These are phyloP conservation scores for Campoplex capitator DNA, from an alignment of 2,888 invertebrate species.

Conservation along the genomic window DNA sequence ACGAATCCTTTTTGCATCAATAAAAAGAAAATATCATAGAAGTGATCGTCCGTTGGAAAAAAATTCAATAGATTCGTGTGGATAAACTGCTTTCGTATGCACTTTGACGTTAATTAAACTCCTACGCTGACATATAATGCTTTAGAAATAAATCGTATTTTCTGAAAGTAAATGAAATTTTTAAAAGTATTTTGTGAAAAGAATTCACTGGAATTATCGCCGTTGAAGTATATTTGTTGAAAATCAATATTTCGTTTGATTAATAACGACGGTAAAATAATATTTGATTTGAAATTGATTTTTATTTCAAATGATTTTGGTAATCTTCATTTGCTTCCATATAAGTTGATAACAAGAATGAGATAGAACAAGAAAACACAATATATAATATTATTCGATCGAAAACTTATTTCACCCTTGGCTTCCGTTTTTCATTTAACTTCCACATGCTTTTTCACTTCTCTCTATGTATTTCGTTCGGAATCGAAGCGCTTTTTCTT, in stretches of 20 bases:
- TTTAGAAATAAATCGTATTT: neutral
- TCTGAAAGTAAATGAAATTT: neutral
- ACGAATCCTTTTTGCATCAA: slow-evolving; percentile 41
- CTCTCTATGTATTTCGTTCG: slow-evolving; percentile 38
- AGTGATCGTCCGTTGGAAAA: neutral
- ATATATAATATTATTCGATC: slow-evolving; percentile 56
- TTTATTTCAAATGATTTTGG: slow-evolving; percentile 7
- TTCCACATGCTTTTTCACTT: slow-evolving; percentile 48
- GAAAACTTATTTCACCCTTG: slow-evolving; percentile 63
- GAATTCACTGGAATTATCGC: neutral
- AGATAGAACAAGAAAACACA: slow-evolving; percentile 11
- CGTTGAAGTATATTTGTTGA: neutral
- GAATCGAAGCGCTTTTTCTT: slow-evolving; percentile 59
- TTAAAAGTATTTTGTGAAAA: neutral
- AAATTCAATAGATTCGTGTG: neutral
- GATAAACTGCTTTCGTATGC: neutral
- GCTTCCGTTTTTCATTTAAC: slow-evolving; percentile 59
- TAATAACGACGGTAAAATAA: neutral
- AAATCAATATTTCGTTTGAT: neutral
- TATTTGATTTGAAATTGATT: neutral
- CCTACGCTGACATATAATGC: neutral
- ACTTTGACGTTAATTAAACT: neutral
- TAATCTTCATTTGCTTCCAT: neutral
- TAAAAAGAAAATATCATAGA: neutral
- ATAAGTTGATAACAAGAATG: slow-evolving; percentile 6